These are phyloP conservation scores for Esox masquinongy DNA, from an alignment of 2,797 vertebrate species.

Conservation along the genomic window DNA sequence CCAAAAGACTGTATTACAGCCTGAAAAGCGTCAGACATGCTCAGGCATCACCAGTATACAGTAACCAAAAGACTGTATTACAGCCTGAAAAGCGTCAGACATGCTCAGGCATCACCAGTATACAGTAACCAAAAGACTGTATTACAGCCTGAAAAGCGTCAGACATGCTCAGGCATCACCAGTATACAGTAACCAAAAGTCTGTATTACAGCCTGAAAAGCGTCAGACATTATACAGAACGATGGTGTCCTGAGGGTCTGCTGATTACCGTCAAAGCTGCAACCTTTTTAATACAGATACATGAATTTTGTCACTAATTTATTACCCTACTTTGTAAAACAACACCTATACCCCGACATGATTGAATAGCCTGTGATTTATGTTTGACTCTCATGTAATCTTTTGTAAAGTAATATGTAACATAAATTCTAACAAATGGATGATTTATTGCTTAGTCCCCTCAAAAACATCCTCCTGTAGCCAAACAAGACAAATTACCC, in stretches of 20 bases:
- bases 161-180: not conserved
- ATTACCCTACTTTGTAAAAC: not conserved
- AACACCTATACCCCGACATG: not conserved
- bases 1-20: too few relatives aligned
- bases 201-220: not conserved
- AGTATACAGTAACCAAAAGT: not conserved
- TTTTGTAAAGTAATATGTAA: constrained; percentile 5
- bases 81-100: not conserved
- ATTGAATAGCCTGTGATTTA: not conserved
- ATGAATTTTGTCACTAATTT: not conserved
- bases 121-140: too few relatives aligned
- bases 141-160: not conserved
- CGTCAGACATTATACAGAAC: not conserved
- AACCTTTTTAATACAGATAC: not conserved
- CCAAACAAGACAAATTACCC: constrained; percentile 3
- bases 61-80: too few relatives aligned
- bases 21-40: not conserved
- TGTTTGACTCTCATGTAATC: constrained; percentile 3
- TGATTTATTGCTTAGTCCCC: not conserved
- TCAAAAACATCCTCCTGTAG: not conserved
- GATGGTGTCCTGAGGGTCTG: not conserved
- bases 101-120: too few relatives aligned
- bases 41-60: too few relatives aligned
- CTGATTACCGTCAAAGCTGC: not conserved
- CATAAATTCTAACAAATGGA: not conserved